Percentiles rank a stretch among this genome's conserved stretches.
These are phyloP conservation scores for Drosophila miranda DNA, from an alignment of 1,140 invertebrate genomes.

Conservation along the genomic window DNA sequence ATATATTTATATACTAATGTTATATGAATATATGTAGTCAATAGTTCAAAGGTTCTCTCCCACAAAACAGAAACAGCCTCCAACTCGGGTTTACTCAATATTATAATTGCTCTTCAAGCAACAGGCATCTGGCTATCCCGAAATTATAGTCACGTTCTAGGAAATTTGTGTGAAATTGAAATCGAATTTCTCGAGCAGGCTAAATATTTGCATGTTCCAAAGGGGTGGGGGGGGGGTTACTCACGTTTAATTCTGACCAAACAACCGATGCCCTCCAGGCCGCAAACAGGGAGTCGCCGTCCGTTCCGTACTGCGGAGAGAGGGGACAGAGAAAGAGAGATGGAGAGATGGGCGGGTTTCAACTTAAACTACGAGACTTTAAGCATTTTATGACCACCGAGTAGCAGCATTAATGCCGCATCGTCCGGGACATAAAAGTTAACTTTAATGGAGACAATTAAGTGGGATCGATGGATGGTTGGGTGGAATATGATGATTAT, in stretches of 20 bases:
- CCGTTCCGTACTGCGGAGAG: conserved; percentile 82
- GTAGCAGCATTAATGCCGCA: conserved; percentile 30
- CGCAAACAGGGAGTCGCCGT: conserved; percentile 82
- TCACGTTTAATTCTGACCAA: conserved; percentile 85
- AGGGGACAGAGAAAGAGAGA: not conserved
- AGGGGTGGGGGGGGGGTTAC: conserved; percentile 15
- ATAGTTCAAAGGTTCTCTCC: too few relatives aligned
- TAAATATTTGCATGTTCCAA: conserved; percentile 69
- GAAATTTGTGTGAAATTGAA: conserved; percentile 32
- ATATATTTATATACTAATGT: too few relatives aligned
- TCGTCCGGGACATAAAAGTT: conserved; percentile 66
- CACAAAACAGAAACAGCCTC: too few relatives aligned
- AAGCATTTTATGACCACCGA: conserved; percentile 65
- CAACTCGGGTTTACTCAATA: too few relatives aligned
- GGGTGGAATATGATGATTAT: conserved; percentile 53
- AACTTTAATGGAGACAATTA: conserved; percentile 72
- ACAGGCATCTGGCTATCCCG: conserved; percentile 29
- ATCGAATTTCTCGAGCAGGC: conserved; percentile 40
- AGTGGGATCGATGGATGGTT: conserved; percentile 58
- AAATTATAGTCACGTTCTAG: conserved; percentile 63
- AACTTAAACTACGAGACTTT: conserved; percentile 64
- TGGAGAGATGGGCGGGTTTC: conserved; percentile 14
- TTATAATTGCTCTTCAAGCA: conserved; percentile 17
- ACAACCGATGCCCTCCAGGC: conserved; percentile 85
- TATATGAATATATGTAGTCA: too few relatives aligned